phyloP scores from a whole-genome alignment of 2,797 vertebrate species.

The Sparus aurata region DNA sequence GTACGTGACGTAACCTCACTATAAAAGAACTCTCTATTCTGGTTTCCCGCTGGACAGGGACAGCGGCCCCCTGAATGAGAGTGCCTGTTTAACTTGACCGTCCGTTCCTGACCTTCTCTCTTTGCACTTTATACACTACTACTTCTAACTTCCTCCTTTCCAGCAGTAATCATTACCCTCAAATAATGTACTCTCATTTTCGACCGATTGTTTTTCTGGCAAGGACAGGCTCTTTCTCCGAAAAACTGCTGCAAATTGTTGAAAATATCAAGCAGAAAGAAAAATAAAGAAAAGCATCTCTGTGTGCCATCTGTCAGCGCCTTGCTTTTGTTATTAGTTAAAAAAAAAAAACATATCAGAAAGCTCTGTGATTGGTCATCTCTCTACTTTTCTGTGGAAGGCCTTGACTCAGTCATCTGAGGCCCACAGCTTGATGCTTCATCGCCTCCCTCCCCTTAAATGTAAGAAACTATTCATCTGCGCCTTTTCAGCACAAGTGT shows the following conservation, averaged over 20 bases:
- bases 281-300: neutral
- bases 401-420: neutral
- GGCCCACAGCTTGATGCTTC: neutral
- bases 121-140: too few species aligned
- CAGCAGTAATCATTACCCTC: too few species aligned
- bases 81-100: too few species aligned
- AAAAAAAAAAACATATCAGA: neutral
- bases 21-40: too few species aligned
- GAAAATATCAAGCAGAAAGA: neutral
- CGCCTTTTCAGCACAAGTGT: constrained; percentile 10
- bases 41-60: too few species aligned
- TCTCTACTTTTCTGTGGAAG: neutral
- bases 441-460: neutral
- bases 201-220: too few species aligned
- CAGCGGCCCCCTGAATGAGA: too few species aligned
- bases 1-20: too few species aligned
- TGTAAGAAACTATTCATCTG: constrained; percentile 19
- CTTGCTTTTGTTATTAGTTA: neutral
- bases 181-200: too few species aligned
- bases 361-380: neutral
- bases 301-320: neutral
- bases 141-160: too few species aligned
- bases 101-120: too few species aligned
- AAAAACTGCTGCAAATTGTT: neutral
- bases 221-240: neutral